Conservation (phyloP, 2,888 invertebrate species). For the Oasisia sp. region DNA sequence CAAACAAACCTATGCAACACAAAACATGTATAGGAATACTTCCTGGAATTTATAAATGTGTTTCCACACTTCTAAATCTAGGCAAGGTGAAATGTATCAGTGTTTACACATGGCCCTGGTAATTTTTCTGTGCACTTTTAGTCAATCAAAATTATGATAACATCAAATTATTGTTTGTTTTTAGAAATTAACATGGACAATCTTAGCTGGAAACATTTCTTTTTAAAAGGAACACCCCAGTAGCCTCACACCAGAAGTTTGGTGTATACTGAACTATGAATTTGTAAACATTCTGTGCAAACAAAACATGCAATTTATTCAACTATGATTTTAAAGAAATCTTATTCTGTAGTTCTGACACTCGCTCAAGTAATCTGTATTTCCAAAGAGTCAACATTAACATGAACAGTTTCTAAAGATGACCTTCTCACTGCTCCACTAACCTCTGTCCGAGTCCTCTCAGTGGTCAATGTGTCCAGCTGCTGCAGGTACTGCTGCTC, state of each 20-base stretch:
- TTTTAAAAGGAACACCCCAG: not conserved
- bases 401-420: no score
- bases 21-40: not conserved
- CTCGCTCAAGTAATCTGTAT: no score
- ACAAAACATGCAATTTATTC: not conserved
- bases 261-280: not conserved
- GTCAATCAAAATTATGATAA: not conserved
- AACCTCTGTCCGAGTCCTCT: not conserved
- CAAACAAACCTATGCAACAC: not conserved
- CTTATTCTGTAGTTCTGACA: not conserved
- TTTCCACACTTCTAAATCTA: not conserved
- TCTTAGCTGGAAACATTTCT: not conserved
- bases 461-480: not conserved
- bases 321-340: not conserved
- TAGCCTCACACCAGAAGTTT: not conserved
- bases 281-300: not conserved
- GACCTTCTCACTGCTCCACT: no score
- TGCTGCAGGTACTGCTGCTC: not conserved
- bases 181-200: not conserved
- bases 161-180: not conserved
- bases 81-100: not conserved
- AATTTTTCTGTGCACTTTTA: not conserved
- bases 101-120: not conserved
- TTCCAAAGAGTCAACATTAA: no score
- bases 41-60: not conserved